These are phyloP conservation scores for Anoplius nigerrimus DNA, from an alignment of 2,888 invertebrate genomes.

Conservation along the genomic window DNA sequence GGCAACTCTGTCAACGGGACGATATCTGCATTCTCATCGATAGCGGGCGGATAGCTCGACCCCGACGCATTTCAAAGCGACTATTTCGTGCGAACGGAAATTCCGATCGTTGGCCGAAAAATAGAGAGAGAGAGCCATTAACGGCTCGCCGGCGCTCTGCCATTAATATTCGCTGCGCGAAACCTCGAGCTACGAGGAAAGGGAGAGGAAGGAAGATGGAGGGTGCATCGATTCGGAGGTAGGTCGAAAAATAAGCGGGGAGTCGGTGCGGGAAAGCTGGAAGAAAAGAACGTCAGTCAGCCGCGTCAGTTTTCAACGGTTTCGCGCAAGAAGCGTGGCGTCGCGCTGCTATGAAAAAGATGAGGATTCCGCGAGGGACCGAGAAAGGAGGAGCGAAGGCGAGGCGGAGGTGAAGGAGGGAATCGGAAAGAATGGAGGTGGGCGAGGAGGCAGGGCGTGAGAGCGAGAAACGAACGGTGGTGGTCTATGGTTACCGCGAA, in stretches of 20 bases:
- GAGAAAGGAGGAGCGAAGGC: conserved; percentile 5
- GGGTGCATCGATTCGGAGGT: too few relatives aligned
- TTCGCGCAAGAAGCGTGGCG: background rate
- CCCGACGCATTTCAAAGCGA: too few relatives aligned
- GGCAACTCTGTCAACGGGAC: background rate
- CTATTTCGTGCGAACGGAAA: too few relatives aligned
- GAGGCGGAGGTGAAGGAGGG: conserved; percentile 1
- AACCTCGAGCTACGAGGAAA: too few relatives aligned
- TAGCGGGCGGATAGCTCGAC: too few relatives aligned
- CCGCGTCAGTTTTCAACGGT: conserved; percentile 16
- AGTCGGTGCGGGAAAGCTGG: conserved; percentile 10
- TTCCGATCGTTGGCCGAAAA: too few relatives aligned
- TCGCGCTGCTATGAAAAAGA: conserved; percentile 11
- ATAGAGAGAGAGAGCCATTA: too few relatives aligned
- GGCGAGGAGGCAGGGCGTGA: conserved; percentile 13
- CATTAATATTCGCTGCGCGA: too few relatives aligned
- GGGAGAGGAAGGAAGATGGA: too few relatives aligned
- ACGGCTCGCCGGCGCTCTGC: too few relatives aligned
- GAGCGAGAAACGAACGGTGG: conserved; percentile 35
- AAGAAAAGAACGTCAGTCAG: conserved; percentile 11
- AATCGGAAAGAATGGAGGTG: conserved; percentile 11
- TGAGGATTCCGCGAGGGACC: conserved; percentile 4
- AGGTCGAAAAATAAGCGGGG: background rate
- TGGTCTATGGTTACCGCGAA: conserved; percentile 56
- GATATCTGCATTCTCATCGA: background rate